A percentile compares a stretch with the other conserved stretches of the same genome.
Conservation (phyloP, 2,888 invertebrate species). For the Boloria euphrosyne region DNA sequence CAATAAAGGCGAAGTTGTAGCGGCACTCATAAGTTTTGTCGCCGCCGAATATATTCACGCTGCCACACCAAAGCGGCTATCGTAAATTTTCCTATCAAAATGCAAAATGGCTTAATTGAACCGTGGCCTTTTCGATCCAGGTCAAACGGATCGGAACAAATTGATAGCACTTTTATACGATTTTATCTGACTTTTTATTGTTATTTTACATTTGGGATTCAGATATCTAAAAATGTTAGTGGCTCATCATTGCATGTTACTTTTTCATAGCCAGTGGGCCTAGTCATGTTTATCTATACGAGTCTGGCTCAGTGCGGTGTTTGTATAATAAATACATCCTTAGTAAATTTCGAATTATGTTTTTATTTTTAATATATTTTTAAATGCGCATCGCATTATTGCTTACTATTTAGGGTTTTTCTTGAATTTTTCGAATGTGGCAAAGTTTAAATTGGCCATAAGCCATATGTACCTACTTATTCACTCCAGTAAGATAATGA, state of each 20-base stretch:
- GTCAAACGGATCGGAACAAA: slow-evolving; percentile 75
- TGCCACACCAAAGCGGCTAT: slow-evolving; percentile 60
- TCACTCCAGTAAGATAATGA: too few relatives aligned
- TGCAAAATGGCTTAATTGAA: slow-evolving; percentile 82
- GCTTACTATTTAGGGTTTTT: too few relatives aligned
- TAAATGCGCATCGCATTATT: too few relatives aligned
- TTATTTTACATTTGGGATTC: slow-evolving; percentile 38
- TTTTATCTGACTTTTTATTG: slow-evolving; percentile 61
- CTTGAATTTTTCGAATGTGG: too few relatives aligned
- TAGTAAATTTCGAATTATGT: too few relatives aligned
- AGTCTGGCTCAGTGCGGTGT: not conserved
- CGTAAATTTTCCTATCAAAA: slow-evolving; percentile 80
- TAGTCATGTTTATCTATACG: not conserved
- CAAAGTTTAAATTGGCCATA: too few relatives aligned
- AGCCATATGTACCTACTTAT: too few relatives aligned
- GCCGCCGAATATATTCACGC: slow-evolving; percentile 64
- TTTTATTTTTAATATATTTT: too few relatives aligned
- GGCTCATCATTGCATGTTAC: slow-evolving; percentile 11
- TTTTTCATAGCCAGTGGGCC: slow-evolving; percentile 11
- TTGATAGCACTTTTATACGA: slow-evolving; percentile 71
- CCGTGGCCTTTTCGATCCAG: slow-evolving; percentile 76
- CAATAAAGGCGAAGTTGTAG: slow-evolving; percentile 34
- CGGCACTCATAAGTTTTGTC: slow-evolving; percentile 51
- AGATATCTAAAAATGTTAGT: slow-evolving; percentile 30
- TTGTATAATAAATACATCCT: too few relatives aligned